Percentiles rank a stretch among this genome's conserved stretches.
Evolutionary conservation across 2,113 vertebrate genomes (phyloP).

Genomic region (Colossoma macropomum): DNA sequence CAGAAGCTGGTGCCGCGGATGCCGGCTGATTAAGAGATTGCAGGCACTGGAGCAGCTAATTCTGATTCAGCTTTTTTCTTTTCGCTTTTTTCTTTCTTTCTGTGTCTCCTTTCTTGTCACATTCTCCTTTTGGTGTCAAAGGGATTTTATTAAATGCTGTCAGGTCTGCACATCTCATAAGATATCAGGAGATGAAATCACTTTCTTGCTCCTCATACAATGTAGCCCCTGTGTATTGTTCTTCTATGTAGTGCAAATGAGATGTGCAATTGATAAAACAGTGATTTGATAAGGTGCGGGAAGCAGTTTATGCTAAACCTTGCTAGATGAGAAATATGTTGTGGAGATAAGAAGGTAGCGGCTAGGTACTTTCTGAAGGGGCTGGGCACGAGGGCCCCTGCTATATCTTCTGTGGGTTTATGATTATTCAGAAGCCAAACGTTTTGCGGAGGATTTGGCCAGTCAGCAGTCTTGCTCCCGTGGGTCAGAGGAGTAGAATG

Average conservation of each 20-base stretch:
- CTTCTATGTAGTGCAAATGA: neutral
- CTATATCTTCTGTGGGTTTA: neutral
- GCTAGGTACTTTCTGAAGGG: neutral
- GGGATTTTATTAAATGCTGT: neutral
- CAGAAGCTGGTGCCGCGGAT: constrained; percentile 14
- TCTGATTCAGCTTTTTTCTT: constrained; percentile 63
- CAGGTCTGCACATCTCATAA: constrained; percentile 7
- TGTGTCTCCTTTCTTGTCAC: neutral
- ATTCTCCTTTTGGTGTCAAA: neutral
- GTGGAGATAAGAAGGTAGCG: neutral
- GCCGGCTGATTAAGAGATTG: constrained; percentile 55
- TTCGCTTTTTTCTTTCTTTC: constrained; percentile 31
- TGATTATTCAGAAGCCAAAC: constrained; percentile 46
- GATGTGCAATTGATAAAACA: neutral
- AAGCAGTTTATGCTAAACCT: neutral
- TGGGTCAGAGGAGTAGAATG: constrained; percentile 42
- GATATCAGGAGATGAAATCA: neutral
- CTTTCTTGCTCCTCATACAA: neutral
- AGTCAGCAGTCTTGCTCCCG: constrained; percentile 24
- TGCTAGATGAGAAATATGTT: neutral
- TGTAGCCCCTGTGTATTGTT: neutral
- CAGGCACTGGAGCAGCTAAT: constrained; percentile 55
- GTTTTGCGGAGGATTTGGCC: constrained; percentile 32
- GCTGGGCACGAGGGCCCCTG: neutral
- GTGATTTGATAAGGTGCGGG: constrained; percentile 25